Conservation (phyloP, 2,797 vertebrate species). For the Falco columbarius region DNA sequence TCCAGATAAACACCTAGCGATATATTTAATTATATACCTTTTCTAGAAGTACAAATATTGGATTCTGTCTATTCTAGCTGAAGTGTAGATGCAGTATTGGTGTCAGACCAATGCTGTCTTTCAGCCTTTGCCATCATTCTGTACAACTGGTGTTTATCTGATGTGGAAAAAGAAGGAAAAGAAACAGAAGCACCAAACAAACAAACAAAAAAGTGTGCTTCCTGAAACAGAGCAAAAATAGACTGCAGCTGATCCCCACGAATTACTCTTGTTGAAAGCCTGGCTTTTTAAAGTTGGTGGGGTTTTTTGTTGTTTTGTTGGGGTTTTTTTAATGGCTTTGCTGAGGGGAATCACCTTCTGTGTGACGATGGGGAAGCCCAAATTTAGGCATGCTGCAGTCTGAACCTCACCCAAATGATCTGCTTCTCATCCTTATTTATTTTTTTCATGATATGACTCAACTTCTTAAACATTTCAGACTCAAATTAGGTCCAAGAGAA, state of each 20-base stretch:
- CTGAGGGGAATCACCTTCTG: constrained; percentile 41
- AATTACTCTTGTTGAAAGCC: constrained; percentile 61
- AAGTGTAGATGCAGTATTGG: neutral
- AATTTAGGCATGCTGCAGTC: constrained; percentile 54
- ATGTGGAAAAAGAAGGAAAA: constrained; percentile 14
- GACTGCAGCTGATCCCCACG: constrained; percentile 26
- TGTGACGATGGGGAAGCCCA: neutral
- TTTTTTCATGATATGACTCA: constrained; percentile 73
- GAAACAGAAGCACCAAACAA: constrained; percentile 30
- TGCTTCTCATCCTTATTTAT: constrained; percentile 69
- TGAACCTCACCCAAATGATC: constrained; percentile 56
- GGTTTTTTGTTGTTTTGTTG: no score
- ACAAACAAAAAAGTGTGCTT: constrained; percentile 48
- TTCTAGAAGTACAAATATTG: neutral
- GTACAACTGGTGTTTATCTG: constrained; percentile 53
- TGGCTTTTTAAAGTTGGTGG: constrained; percentile 45
- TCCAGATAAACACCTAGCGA: neutral
- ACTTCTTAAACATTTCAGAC: constrained; percentile 70
- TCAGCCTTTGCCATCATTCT: neutral
- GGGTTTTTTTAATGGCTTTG: neutral
- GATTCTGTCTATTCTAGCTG: neutral
- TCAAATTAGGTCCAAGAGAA: constrained; percentile 55
- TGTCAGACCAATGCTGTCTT: neutral
- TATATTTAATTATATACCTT: neutral
- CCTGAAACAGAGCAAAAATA: constrained; percentile 61